Conservation (phyloP, 2,113 vertebrate species). For the Telmatochromis sp. region DNA sequence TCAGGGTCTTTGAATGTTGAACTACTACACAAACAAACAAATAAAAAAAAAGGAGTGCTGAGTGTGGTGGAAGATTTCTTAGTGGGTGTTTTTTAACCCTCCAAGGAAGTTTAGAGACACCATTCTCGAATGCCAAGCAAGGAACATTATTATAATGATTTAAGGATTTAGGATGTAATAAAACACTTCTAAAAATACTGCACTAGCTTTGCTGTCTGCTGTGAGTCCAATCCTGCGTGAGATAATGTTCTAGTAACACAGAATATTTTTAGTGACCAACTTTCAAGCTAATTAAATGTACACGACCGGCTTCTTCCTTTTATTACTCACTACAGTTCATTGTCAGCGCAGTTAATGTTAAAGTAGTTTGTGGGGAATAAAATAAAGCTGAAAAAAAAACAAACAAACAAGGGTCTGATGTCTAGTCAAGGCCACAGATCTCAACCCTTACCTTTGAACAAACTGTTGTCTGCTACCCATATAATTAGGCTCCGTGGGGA, state of each 20-base stretch:
- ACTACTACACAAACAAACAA: slow-evolving; percentile 73
- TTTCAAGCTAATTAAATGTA: slow-evolving; percentile 3
- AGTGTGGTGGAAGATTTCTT: background rate
- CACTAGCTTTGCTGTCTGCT: background rate
- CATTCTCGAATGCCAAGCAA: background rate
- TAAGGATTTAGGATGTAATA: background rate
- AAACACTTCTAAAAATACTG: background rate
- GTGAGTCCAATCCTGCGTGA: background rate
- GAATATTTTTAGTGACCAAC: slow-evolving; percentile 68
- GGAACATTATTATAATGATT: background rate
- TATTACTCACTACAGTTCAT: background rate
- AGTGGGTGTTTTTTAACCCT: background rate
- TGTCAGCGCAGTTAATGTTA: background rate
- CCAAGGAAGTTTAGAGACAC: background rate
- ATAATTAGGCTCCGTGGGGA: slow-evolving; percentile 99
- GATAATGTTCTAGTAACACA: background rate
- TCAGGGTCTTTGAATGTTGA: slow-evolving; percentile 99
- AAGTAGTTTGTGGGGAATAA: background rate
- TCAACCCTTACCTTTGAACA: slow-evolving; percentile 98
- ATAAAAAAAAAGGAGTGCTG: background rate
- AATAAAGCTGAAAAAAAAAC: background rate
- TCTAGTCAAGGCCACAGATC: slow-evolving; percentile 30
- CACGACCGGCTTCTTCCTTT: background rate
- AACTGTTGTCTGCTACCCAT: slow-evolving; percentile 99
- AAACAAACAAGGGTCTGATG: slow-evolving; percentile 9